phyloP scores from a whole-genome alignment of 2,113 vertebrate genomes.

The Heterotis niloticus region DNA sequence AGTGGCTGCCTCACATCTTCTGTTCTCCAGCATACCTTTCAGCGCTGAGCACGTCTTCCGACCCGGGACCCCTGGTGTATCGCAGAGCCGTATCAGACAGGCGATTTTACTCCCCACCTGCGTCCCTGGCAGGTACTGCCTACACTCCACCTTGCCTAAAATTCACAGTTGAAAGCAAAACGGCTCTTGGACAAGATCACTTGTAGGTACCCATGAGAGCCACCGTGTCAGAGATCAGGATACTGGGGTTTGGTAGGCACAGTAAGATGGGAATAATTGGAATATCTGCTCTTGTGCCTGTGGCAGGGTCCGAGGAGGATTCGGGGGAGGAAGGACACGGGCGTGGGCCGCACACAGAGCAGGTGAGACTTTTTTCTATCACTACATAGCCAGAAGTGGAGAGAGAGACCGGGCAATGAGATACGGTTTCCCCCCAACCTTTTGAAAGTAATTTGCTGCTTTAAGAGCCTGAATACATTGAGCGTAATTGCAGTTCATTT shows the following conservation, averaged over 20 bases:
- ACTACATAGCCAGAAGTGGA: not conserved
- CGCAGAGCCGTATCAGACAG: slow-evolving; percentile 77
- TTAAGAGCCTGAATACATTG: no score
- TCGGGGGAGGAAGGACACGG: slow-evolving; percentile 66
- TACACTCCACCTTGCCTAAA: no score
- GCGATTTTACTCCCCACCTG: slow-evolving; percentile 93
- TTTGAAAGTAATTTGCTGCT: no score
- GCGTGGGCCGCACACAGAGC: slow-evolving; percentile 56
- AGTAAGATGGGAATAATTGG: not conserved
- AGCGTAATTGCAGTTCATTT: no score
- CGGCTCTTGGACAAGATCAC: not conserved
- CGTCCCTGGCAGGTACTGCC: slow-evolving; percentile 83
- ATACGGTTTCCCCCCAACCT: no score
- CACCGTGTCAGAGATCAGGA: not conserved
- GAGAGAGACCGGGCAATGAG: not conserved
- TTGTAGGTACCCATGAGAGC: slow-evolving; percentile 9
- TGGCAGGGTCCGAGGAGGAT: slow-evolving; percentile 65
- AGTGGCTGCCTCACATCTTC: not conserved
- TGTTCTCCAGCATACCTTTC: slow-evolving; percentile 73
- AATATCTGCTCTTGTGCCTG: slow-evolving; percentile 3
- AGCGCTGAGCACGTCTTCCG: slow-evolving; percentile 68
- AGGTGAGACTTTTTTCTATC: slow-evolving; percentile 43
- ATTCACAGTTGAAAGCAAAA: not conserved
- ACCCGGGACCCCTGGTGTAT: slow-evolving; percentile 71
- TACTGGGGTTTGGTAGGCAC: not conserved